Evolutionary conservation across 2,113 vertebrate species (phyloP).

Genomic region (Urocolius indicus): DNA sequence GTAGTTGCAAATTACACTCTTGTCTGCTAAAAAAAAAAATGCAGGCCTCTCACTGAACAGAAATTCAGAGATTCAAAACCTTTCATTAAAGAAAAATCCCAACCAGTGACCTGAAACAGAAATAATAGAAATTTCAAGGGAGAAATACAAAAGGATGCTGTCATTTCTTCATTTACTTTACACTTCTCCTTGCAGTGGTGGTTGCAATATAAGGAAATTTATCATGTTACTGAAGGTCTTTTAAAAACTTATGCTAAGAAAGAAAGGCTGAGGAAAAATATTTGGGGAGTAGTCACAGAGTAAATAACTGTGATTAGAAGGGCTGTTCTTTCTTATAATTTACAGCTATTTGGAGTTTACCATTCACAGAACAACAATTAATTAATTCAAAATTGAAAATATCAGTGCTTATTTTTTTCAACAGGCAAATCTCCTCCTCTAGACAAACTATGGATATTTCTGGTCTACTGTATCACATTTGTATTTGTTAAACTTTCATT

Average conservation of each 20-base stretch:
- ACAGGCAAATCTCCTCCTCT: background rate
- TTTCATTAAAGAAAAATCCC: background rate
- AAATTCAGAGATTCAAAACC: background rate
- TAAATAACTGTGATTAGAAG: background rate
- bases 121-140: background rate
- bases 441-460: background rate
- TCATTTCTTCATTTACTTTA: background rate
- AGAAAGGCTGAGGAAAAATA: background rate
- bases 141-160: background rate
- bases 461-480: background rate
- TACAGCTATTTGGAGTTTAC: background rate
- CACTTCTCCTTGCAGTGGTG: background rate
- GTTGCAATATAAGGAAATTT: background rate
- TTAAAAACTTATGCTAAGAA: background rate
- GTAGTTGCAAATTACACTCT: background rate
- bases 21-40: background rate
- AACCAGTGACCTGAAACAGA: background rate
- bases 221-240: background rate
- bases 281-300: background rate
- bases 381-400: background rate
- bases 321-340: background rate
- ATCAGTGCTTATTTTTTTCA: background rate
- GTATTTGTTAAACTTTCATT: background rate
- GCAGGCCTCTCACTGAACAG: background rate
- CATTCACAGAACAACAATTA: background rate